phyloP scores from a whole-genome alignment of 2,888 invertebrate genomes.

The Petrophora chlorosata region DNA sequence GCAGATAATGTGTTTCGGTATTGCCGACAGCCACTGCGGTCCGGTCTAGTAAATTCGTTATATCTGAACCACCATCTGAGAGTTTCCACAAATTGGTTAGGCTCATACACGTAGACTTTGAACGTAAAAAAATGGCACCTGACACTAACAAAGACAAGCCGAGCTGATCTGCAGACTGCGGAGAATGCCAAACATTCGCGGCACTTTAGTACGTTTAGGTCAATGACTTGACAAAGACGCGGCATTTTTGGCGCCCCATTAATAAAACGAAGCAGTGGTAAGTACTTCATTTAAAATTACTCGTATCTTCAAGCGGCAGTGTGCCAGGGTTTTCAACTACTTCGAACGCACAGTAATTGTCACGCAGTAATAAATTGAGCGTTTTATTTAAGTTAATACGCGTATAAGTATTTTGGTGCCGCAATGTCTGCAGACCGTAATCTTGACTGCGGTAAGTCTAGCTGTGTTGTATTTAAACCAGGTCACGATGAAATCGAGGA shows the following conservation, averaged over 20 bases:
- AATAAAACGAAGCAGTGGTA: conserved; percentile 6
- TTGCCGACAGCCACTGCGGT: neutral
- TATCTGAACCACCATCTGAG: neutral
- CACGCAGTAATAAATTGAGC: conserved; percentile 2
- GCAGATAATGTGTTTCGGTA: conserved; percentile 16
- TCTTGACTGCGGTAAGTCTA: conserved; percentile 10
- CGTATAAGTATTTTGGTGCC: conserved; percentile 8
- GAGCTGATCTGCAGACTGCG: neutral
- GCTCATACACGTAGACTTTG: neutral
- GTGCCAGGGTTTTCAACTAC: conserved; percentile 5
- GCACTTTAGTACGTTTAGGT: conserved; percentile 3
- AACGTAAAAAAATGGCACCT: conserved; percentile 1
- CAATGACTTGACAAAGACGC: conserved; percentile 17
- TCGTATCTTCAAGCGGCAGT: conserved; percentile 4
- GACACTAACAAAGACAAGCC: neutral
- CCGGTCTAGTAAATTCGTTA: neutral
- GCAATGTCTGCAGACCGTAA: conserved; percentile 15
- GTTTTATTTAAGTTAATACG: conserved; percentile 1
- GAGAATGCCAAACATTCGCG: conserved; percentile 1
- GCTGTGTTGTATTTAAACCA: conserved; percentile 13
- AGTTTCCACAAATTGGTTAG: neutral
- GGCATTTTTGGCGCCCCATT: conserved; percentile 15
- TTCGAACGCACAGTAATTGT: conserved; percentile 11
- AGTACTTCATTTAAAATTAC: conserved; percentile 8
- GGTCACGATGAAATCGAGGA: conserved; percentile 23